Evolutionary conservation across 2,113 vertebrate genomes (phyloP), one percentile per base, ranked within the genome.

Genomic region (Bos taurus): DNA sequence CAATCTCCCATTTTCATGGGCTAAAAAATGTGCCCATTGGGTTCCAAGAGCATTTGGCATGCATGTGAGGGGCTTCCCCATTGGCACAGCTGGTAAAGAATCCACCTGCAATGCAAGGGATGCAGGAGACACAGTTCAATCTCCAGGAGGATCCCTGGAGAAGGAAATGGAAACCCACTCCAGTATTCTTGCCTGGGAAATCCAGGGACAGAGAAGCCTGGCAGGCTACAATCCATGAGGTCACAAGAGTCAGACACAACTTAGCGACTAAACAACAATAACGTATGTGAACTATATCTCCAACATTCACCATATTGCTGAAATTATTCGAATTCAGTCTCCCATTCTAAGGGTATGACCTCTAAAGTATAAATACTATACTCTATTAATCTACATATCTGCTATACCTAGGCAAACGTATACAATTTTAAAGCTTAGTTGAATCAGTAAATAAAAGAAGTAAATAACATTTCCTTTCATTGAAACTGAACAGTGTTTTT

Each of bases 341-440:
- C 54, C 82, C 36, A 26, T 80, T 87, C 28, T 54, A 89, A 89
- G 19, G 26, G 28, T 77, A 40, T 43, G 64, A 59, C 1, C 19
- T 60, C 67, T 78, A 46, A 57, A 78, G 15, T 21, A 81, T 15
- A 90, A 56, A 67, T 2, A 59, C 25, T 36, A 28, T n/a, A 6
- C 62, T 94, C 33, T 83, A 91, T 74, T 92, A 86, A 95, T 64
- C 48, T 83, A 30, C 11, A 3, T 12, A 94, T 9, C 46, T 88
- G 46, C 4, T 91, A 30, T n/a, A 77, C 48, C 90, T 77, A 81
- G 1, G 50, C 50, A 94, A 94, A 28, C 87, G 19, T 23, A 78
- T 33, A 91, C 48, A 62, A 59, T 89, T 91, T 95, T 85, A 92
- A 96, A 97, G 56, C 25, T 90, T 60, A 46, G 7, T 33, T 94